Base-by-base conservation (phyloP, 2,888 invertebrate species). In the Blomia tropicalis region DNA sequence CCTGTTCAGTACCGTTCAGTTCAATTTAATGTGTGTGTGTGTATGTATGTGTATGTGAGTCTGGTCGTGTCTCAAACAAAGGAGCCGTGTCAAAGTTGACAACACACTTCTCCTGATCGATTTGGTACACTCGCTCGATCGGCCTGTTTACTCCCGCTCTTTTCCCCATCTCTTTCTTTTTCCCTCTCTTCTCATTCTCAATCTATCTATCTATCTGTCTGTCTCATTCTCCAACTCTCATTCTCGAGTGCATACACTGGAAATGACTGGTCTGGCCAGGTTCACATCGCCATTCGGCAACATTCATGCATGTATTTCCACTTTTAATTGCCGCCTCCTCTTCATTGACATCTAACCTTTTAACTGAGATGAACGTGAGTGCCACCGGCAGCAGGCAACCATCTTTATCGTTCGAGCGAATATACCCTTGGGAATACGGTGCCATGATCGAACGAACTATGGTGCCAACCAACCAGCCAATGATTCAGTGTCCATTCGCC, bases 11-110 rank as follows among this genome's bases (percentile, higher is more conserved):
- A n/a, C n/a, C n/a, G n/a, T n/a, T n/a, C n/a, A n/a, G n/a, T n/a
- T n/a, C n/a, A n/a, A n/a, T n/a, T n/a, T n/a, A n/a, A n/a, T n/a
- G n/a, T n/a, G n/a, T n/a, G n/a, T n/a, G n/a, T n/a, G n/a, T n/a
- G n/a, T n/a, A n/a, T n/a, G n/a, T n/a, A n/a, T n/a, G n/a, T n/a
- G n/a, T 7, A 36, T 36, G 36, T 7, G 36, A 36, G 17, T n/a
- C 7, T n/a, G 22, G 23, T 47, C 51, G 7, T n/a, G 51, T 47
- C 41, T 22, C 51, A 47, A 47, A 47, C 51, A 47, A 47, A 47
- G 22, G 7, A 19, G 7, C 7, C 25, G 31, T 31, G 56, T 31
- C 56, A 32, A 32, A 56, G 32, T 56, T 32, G 56, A 56, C 32
- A 56, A 19, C 47, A n/a, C 47, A 11, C 47, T 47, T 7, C n/a